Evolutionary conservation across 2,113 vertebrate species (phyloP), one percentile per base, ranked within the genome.

Genomic region (Corythaixoides concolor): DNA sequence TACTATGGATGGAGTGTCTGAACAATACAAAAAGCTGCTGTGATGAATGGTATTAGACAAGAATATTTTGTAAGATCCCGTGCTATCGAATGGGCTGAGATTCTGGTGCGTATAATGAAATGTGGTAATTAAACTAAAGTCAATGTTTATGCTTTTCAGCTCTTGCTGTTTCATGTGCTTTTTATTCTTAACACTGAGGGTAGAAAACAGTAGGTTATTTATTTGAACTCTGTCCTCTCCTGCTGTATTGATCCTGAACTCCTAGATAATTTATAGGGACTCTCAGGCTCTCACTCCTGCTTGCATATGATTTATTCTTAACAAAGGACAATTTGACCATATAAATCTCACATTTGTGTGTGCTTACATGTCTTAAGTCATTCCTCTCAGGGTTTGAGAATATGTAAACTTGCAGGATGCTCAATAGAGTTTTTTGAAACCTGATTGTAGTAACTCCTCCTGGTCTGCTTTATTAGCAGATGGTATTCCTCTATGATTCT

Each of bases 381-480:
- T 77, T 83, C 21, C 24, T 85, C 69, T 64, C 32, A 26, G 26
- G 9, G 12, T 66, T n/a, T 80, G 22, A 35, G 37, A n/a, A 19
- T 39, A 39, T 21, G 24, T n/a, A 52, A 39, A 39, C 39, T 45
- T 30, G 52, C 9, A 53, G 41, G 39, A 49, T 55, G 27, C 52
- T 86, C 70, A 60, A 49, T 4, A 43, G 37, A 33, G 27, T 66
- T 19, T 55, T 53, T 53, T 78, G 67, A 69, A 74, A 39, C 59
- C 19, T 1, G 1, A 11, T 21, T 62, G 41, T 21, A 74, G 5
- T 52, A 59, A 43, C 66, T 49, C 22, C 32, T 21, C 1, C 0
- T 30, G 45, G 15, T 55, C 37, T 80, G 41, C 32, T 58, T 68
- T 39, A 43, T 67, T 73, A 63, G 35, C 39, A 53, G 58, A 11